Evolutionary conservation across 2,797 vertebrate species (phyloP).

Genomic region (Macroramphosus scolopax): DNA sequence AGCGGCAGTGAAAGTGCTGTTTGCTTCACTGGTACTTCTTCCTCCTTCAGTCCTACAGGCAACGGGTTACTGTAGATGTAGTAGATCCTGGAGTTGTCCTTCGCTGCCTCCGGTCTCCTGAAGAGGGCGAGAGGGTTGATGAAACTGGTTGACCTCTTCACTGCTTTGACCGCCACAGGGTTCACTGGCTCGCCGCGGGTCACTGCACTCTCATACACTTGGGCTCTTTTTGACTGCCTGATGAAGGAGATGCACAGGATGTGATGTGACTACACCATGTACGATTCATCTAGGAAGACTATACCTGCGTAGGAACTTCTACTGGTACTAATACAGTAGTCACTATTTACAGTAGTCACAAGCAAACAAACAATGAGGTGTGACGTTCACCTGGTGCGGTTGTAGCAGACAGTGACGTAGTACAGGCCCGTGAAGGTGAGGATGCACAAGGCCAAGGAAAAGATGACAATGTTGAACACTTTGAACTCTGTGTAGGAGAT

Average conservation of each 20-base stretch:
- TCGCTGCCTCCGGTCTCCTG: slow-evolving; percentile 48
- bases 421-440: slow-evolving; percentile 62
- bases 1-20: slow-evolving; percentile 6
- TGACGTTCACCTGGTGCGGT: slow-evolving; percentile 65
- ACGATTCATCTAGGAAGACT: too few relatives aligned
- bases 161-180: slow-evolving; percentile 56
- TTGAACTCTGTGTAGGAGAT: slow-evolving; percentile 61
- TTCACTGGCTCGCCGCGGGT: slow-evolving; percentile 26
- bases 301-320: too few relatives aligned
- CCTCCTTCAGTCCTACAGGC: slow-evolving; percentile 69
- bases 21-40: slow-evolving; percentile 32
- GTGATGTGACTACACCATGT: neutral
- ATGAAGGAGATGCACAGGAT: slow-evolving; percentile 10
- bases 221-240: slow-evolving; percentile 67
- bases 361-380: neutral
- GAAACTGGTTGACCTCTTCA: slow-evolving; percentile 70
- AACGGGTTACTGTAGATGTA: slow-evolving; percentile 80
- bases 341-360: neutral
- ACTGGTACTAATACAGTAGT: too few relatives aligned
- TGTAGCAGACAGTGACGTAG: slow-evolving; percentile 67
- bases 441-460: slow-evolving; percentile 60
- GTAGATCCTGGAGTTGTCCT: slow-evolving; percentile 72
- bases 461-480: slow-evolving; percentile 70
- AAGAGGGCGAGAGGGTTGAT: slow-evolving; percentile 65
- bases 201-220: slow-evolving; percentile 70